Conservation (phyloP, 2,888 invertebrate genomes). For the Tachina fera region DNA sequence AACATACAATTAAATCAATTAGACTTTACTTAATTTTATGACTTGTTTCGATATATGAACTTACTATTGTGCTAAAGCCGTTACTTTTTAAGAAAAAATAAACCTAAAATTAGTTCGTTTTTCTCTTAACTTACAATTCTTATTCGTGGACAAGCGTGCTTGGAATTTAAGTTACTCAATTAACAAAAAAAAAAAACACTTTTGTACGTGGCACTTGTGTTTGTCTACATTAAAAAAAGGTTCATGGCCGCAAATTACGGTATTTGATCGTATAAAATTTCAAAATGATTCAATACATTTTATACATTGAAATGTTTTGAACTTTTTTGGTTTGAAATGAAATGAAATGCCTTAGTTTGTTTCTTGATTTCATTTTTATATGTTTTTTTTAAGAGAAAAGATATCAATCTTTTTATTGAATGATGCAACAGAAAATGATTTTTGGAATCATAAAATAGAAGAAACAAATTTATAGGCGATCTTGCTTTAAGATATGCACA, state of each 20-base stretch:
- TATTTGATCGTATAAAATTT: no score
- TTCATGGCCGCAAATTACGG: not conserved
- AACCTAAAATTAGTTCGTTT: not conserved
- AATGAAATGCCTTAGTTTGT: no score
- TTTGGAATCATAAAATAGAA: no score
- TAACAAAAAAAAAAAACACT: conserved; percentile 32
- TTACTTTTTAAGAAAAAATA: conserved; percentile 14
- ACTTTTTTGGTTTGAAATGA: no score
- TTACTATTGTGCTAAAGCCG: conserved; percentile 43
- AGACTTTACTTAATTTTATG: conserved; percentile 24
- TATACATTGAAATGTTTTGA: no score
- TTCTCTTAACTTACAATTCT: not conserved
- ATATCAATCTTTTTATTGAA: no score
- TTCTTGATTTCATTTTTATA: no score
- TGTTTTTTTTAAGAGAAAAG: no score
- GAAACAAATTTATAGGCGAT: no score
- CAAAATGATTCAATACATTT: no score
- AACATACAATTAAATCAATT: conserved; percentile 62
- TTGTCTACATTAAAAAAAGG: not conserved
- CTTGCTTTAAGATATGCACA: no score
- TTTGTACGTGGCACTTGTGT: conserved; percentile 17
- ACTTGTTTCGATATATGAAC: not conserved
- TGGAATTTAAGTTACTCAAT: conserved; percentile 62
- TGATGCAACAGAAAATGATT: no score
- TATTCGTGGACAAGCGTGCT: conserved; percentile 54